phyloP scores from a whole-genome alignment of 2,797 vertebrate species.

The Champsocephalus esox region DNA sequence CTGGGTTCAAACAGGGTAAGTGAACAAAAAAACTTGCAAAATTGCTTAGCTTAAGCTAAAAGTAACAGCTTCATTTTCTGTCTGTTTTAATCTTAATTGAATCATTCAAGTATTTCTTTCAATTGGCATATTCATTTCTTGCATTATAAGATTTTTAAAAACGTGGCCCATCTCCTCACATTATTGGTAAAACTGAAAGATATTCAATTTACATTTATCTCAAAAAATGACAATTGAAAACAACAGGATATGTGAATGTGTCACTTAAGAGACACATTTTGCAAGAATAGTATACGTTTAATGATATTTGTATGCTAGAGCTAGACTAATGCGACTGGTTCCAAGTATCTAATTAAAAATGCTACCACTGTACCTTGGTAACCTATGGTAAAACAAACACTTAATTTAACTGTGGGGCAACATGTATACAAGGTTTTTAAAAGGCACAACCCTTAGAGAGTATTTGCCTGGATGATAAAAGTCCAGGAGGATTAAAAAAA shows the following conservation, averaged over 20 bases:
- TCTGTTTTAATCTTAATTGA: not conserved
- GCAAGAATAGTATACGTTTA: not conserved
- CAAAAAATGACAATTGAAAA: not conserved
- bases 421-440: conserved; percentile 48
- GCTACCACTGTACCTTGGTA: conserved; percentile 25
- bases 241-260: conserved; percentile 10
- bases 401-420: conserved; percentile 48
- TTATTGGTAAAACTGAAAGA: not conserved
- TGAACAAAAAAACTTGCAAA: no score
- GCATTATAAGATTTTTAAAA: not conserved
- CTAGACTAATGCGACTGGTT: conserved; percentile 41
- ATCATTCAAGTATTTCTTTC: no score
- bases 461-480: conserved; percentile 58
- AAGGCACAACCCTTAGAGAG: conserved; percentile 40
- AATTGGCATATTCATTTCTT: no score
- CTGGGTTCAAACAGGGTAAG: no score
- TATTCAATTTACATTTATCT: not conserved
- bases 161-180: not conserved
- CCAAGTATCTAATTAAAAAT: conserved; percentile 45
- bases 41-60: not conserved
- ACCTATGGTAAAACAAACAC: conserved; percentile 22
- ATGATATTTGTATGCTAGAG: not conserved
- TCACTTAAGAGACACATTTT: conserved; percentile 20
- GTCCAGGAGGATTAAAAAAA: conserved; percentile 46
- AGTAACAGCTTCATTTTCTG: not conserved